A percentile compares a stretch with the other conserved stretches of the same genome.
These are phyloP conservation scores for Ommatoiulus sabulosus DNA, from an alignment of 2,888 invertebrate species.

Conservation along the genomic window DNA sequence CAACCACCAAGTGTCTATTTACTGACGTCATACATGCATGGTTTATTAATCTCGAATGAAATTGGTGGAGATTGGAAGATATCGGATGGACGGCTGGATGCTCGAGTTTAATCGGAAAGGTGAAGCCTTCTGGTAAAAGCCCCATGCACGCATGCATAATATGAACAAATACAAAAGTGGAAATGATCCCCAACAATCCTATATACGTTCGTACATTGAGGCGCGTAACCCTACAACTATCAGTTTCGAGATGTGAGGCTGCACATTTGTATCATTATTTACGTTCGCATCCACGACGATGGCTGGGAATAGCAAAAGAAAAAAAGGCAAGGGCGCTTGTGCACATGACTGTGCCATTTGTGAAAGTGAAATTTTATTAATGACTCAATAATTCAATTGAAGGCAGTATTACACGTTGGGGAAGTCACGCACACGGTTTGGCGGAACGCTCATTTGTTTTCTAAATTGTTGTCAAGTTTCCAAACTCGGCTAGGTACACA, in stretches of 20 bases:
- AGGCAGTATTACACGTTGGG: slow-evolving; percentile 38
- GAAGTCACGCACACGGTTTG: slow-evolving; percentile 29
- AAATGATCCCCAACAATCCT: slow-evolving; percentile 26
- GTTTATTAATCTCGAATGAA: slow-evolving; percentile 25
- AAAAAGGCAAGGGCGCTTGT: not conserved
- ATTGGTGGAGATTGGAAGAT: not conserved
- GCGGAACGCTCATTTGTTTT: not conserved
- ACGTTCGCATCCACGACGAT: not conserved
- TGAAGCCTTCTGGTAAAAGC: not conserved
- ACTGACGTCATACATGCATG: not conserved
- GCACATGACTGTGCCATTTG: slow-evolving; percentile 9
- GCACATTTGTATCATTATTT: not conserved
- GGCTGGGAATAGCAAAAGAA: not conserved
- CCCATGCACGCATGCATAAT: not conserved
- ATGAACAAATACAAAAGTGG: not conserved
- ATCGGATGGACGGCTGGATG: not conserved
- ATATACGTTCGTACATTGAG: no score
- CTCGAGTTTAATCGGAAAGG: not conserved
- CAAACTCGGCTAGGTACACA: not conserved
- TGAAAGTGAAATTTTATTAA: slow-evolving; percentile 48
- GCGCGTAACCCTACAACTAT: not conserved
- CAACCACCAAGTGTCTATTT: not conserved
- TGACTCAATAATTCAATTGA: slow-evolving; percentile 38
- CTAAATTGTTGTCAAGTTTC: slow-evolving; percentile 27
- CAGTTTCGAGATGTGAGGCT: slow-evolving; percentile 5